Base-by-base conservation (phyloP, 30 jellyfish, hydroid and myxozoan species). In the Chrysaora quinquecirrha region DNA sequence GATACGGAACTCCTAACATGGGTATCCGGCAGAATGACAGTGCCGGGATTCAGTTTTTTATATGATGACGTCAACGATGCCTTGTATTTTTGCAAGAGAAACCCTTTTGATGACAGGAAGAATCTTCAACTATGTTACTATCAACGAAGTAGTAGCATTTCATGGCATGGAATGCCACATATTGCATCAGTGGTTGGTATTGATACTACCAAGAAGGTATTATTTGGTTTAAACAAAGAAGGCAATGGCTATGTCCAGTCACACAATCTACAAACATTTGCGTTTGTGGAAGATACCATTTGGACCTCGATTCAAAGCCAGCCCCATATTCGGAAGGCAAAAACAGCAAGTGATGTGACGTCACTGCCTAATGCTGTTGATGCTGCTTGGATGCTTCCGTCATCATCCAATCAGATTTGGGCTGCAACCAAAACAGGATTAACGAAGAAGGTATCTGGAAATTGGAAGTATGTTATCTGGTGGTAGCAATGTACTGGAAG, bases 41-140 rank as follows among this genome's bases (percentile, higher is more conserved):
- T 43, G 11, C 88, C 88, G 2, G 69, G 31, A 34, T 76, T 76
- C 78, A 76, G 88, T 33, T 56, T 76, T 63, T 30, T 76, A 11
- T 61, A 16, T 34, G 78, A 76, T 58, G 88, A 76, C 16, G 78
- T 50, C 65, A 80, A 49, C 68, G 19, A 52, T 20, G 29, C 3
- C 68, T 2, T 52, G 68, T 52, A 52, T 20, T 16, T 52, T 52
- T 52, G 68, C 29, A 52, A 52, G 19, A 19, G 2, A 20, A 52
- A 20, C 3, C 4, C 29, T 7, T 4, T 4, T 2, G 9, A 9
- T 25, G 27, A 2, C 6, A 20, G 19, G 2, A 52, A 25, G 19
- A 52, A 52, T 52, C 29, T 9, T 7, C 68, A 12, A 16, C 6
- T 52, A 2, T 52, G 68, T 20, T 52, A 4, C 68, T 10, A 4